phyloP scores from a whole-genome alignment of 2,888 invertebrate genomes.

The Erpobdella octoculata region DNA sequence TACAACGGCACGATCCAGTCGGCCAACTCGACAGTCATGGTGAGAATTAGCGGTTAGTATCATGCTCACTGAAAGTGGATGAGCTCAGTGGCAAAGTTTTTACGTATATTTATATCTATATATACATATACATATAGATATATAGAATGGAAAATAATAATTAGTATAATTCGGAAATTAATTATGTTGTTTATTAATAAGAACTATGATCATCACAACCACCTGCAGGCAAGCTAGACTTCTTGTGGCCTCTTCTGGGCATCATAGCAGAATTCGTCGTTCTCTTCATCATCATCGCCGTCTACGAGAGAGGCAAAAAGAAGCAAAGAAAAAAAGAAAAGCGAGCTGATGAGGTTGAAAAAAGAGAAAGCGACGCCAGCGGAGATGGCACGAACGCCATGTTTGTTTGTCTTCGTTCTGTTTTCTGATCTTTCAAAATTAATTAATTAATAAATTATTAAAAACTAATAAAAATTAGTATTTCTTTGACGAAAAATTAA shows the following conservation, averaged over 20 bases:
- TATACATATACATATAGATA: too few species aligned
- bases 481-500: too few species aligned
- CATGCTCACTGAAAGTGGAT: not conserved
- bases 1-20: conserved; percentile 1
- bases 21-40: conserved; percentile 1
- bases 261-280: conserved; percentile 89
- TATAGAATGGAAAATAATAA: too few species aligned
- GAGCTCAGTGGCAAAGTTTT: not conserved
- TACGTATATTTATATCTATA: too few species aligned
- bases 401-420: too few species aligned
- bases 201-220: not conserved
- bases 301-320: conserved; percentile 86
- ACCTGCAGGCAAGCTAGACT: conserved; percentile 73
- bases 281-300: conserved; percentile 84
- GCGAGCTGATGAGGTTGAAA: conserved; percentile 30
- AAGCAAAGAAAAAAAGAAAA: conserved; percentile 31
- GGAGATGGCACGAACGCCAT: too few species aligned
- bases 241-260: conserved; percentile 93
- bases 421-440: too few species aligned
- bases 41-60: conserved; percentile 16
- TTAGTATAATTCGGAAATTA: too few species aligned
- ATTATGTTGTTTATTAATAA: too few species aligned
- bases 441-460: too few species aligned
- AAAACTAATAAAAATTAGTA: too few species aligned
- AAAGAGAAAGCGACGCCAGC: not conserved